These are phyloP conservation scores for Allacma fusca DNA, from an alignment of 2,888 invertebrate genomes.

Conservation along the genomic window DNA sequence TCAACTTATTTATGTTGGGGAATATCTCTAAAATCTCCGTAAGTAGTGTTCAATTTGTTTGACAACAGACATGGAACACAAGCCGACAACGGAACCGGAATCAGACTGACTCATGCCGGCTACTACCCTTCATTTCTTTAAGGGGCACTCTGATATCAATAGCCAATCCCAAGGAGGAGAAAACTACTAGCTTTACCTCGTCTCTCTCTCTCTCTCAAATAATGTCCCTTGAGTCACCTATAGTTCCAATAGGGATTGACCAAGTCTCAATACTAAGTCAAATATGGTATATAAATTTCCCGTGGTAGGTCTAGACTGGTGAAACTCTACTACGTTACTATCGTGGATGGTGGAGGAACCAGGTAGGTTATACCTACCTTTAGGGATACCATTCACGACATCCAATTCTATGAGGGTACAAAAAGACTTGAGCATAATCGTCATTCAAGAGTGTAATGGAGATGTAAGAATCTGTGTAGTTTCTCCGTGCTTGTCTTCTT, in stretches of 20 bases:
- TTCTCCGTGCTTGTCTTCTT: not conserved
- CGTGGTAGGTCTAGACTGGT: slow-evolving; percentile 17
- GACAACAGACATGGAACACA: slow-evolving; percentile 19
- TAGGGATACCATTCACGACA: not conserved
- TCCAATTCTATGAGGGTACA: not conserved
- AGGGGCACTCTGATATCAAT: not conserved
- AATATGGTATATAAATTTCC: not conserved
- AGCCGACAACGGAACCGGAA: slow-evolving; percentile 26
- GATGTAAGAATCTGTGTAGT: slow-evolving; percentile 10
- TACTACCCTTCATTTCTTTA: not conserved
- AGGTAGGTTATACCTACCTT: slow-evolving; percentile 6
- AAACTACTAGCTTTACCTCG: too few relatives aligned
- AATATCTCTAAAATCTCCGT: not conserved
- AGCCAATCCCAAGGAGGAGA: too few relatives aligned
- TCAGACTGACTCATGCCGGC: slow-evolving; percentile 19
- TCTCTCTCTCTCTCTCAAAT: too few relatives aligned
- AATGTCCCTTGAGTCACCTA: too few relatives aligned
- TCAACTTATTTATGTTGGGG: too few relatives aligned
- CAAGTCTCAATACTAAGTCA: not conserved
- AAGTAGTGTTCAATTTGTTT: not conserved
- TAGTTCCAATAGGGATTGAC: not conserved
- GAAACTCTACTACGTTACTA: slow-evolving; percentile 19
- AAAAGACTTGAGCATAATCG: slow-evolving; percentile 2
- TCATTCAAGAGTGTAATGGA: slow-evolving; percentile 24
- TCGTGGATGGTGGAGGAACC: not conserved